A percentile compares a stretch with the other conserved stretches of the same genome.
Evolutionary conservation across 2,797 vertebrate genomes (phyloP).

Genomic region (Miichthys miiuy): DNA sequence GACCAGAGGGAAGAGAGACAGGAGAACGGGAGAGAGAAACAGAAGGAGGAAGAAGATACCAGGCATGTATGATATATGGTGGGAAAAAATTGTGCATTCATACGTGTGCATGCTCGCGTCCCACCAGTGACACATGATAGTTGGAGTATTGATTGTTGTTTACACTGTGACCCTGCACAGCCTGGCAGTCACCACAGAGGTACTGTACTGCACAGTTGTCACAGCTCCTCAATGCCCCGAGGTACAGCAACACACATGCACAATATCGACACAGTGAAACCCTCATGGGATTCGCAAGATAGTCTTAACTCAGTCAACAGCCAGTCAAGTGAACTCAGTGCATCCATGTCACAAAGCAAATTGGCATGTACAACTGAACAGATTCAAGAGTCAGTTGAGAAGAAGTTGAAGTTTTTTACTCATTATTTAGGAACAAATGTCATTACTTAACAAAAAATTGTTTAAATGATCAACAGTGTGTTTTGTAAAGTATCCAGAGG

Average conservation of each 20-base stretch:
- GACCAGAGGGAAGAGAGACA: background rate
- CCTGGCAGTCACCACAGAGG: slow-evolving; percentile 47
- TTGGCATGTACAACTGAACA: background rate
- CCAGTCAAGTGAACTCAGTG: slow-evolving; percentile 15
- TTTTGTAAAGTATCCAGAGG: background rate
- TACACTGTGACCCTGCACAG: slow-evolving; percentile 51
- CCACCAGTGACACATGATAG: slow-evolving; percentile 36
- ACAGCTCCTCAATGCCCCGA: slow-evolving; percentile 34
- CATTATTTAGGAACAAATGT: background rate
- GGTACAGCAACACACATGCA: slow-evolving; percentile 33
- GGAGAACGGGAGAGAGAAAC: background rate
- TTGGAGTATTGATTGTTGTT: slow-evolving; percentile 67
- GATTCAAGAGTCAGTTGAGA: background rate
- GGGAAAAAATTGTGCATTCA: slow-evolving; percentile 25
- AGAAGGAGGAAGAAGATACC: background rate
- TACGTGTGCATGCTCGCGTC: slow-evolving; percentile 7
- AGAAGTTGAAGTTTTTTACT: background rate
- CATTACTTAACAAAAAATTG: background rate
- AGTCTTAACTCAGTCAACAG: slow-evolving; percentile 26
- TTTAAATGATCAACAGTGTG: background rate
- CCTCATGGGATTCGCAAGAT: slow-evolving; percentile 48
- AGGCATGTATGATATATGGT: slow-evolving; percentile 13
- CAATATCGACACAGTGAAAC: slow-evolving; percentile 27
- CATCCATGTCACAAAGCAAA: background rate
- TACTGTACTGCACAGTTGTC: slow-evolving; percentile 51